Percentiles rank a stretch among this genome's conserved stretches.
These are phyloP conservation scores for Perognathus longimembris DNA, from an alignment of 2,113 vertebrate genomes.

Conservation along the genomic window DNA sequence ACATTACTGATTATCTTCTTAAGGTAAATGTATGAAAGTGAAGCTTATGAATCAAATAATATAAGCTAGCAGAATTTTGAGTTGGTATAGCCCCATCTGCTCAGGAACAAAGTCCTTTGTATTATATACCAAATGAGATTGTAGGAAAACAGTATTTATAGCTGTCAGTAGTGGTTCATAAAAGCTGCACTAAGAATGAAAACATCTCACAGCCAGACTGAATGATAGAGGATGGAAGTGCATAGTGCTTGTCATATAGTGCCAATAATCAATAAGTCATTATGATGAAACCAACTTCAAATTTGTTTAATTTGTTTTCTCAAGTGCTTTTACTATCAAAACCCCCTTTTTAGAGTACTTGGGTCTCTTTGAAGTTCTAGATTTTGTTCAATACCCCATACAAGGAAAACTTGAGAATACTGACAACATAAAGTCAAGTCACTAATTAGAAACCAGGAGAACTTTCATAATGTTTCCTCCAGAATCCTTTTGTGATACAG, in stretches of 20 bases:
- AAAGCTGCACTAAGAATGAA: conserved; percentile 24
- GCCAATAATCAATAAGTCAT: conserved; percentile 39
- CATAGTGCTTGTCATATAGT: not conserved
- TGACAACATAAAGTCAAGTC: conserved; percentile 24
- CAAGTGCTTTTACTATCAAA: not conserved
- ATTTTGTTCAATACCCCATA: not conserved
- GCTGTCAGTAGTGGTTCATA: conserved; percentile 30
- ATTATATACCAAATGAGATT: conserved; percentile 25
- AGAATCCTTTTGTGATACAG: not conserved
- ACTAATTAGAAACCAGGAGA: not conserved
- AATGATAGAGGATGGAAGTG: conserved; percentile 30
- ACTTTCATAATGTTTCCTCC: conserved; percentile 3
- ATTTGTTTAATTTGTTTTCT: conserved; percentile 29
- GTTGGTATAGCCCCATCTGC: not conserved
- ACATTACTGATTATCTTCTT: conserved; percentile 44
- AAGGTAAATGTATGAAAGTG: conserved; percentile 48
- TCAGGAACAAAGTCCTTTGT: conserved; percentile 44
- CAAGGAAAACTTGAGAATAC: not conserved
- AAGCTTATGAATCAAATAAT: conserved; percentile 44
- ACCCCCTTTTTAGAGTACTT: not conserved
- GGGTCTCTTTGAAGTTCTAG: conserved; percentile 19
- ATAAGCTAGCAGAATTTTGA: conserved; percentile 58
- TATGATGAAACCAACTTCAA: conserved; percentile 27
- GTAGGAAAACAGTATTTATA: conserved; percentile 33
- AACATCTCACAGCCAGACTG: conserved; percentile 49